A percentile compares a stretch with the other conserved stretches of the same genome.
Evolutionary conservation across 2,113 vertebrate species (phyloP).

Genomic region (Acinonyx jubatus): DNA sequence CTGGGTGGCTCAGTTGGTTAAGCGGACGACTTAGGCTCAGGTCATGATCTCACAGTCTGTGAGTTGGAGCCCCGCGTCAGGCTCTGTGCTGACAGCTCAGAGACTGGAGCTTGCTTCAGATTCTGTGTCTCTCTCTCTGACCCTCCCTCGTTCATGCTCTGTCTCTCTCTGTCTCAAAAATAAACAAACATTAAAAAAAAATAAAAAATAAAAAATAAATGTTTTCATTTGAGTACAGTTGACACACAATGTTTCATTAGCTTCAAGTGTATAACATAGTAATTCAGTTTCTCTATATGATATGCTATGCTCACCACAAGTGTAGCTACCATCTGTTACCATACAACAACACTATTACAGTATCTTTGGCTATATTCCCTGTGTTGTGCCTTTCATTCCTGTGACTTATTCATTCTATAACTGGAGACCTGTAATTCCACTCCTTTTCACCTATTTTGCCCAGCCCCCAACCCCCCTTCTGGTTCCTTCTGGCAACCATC

Average conservation of each 20-base stretch:
- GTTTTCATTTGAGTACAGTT: neutral
- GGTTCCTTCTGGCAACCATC: neutral
- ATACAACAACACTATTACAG: neutral
- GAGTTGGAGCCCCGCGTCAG: rapidly evolving
- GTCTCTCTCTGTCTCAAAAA: no score
- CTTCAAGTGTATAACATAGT: neutral
- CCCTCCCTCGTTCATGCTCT: no score
- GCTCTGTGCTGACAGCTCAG: no score
- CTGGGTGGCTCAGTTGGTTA: no score
- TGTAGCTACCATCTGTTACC: neutral
- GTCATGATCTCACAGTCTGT: no score
- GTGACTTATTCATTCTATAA: neutral
- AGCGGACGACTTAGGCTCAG: no score
- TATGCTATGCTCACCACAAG: neutral
- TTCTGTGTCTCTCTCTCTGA: no score
- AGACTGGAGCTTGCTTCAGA: no score
- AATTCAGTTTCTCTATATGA: neutral
- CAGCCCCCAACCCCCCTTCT: neutral
- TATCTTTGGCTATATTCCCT: neutral
- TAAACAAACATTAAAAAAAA: no score
- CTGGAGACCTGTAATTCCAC: neutral
- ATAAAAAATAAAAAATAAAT: no score
- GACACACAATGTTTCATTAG: neutral
- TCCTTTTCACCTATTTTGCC: neutral
- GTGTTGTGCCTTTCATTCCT: neutral